Base-by-base conservation (phyloP, 2,888 invertebrate genomes). In the Agrotis puta region DNA sequence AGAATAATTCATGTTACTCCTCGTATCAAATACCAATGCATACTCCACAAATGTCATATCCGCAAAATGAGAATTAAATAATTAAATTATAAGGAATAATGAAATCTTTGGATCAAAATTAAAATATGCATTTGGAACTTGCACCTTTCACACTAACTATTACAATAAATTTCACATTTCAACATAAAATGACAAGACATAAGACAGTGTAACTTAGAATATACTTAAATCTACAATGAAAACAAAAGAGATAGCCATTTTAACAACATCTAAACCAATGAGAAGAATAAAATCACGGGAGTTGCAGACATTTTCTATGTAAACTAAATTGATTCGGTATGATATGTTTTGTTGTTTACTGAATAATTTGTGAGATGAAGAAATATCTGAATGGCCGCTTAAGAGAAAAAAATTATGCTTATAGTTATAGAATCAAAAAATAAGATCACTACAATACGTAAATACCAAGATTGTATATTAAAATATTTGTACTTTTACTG, bases 401-500 rank as follows among this genome's bases (percentile, higher is more conserved):
- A 92, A 88, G 90, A 90, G 93, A 93, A 94, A 93, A 92, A 92
- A 94, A 95, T 95, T 96, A 96, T 95, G 94, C 96, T 96, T 96
- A 96, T 89, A 95, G 92, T 94, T 94, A 95, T 92, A 95, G 92
- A 94, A 94, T 93, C 92, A 94, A 94, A 94, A 95, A 94, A 94
- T 94, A 94, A 94, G 93, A 94, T 93, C 91, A 93, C 95, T 95
- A 95, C 94, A 94, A 96, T 96, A 96, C 94, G 95, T 96, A 96
- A 96, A 96, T 96, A 96, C 95, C 96, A 95, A 95, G 96, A 93
- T 96, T 95, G 95, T 96, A 96, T 97, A 96, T 96, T 97, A 95
- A 97, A 97, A 97, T 97, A 97, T 97, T 97, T 97, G 97, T 97
- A 97, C 97, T 97, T 97, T 97, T 97, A 97, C 97, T 97, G 97